These are phyloP conservation scores for Phthorimaea operculella DNA, from an alignment of 1,140 invertebrate genomes.

Conservation along the genomic window DNA sequence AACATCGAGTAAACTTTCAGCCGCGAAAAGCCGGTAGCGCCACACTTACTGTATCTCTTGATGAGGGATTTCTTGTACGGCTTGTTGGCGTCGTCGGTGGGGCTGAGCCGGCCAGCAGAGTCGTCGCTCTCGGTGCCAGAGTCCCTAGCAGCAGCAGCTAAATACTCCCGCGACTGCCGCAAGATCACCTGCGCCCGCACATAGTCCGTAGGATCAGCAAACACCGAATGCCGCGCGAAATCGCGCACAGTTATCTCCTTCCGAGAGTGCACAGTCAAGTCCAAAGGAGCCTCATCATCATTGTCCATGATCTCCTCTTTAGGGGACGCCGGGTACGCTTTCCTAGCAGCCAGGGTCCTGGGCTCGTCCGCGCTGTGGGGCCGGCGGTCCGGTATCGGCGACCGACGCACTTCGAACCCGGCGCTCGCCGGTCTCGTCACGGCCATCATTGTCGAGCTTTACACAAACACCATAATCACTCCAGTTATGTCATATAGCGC, in stretches of 20 bases:
- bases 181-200: constrained; percentile 59
- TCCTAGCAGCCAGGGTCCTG: constrained; percentile 58
- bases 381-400: constrained; percentile 39
- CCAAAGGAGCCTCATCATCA: constrained; percentile 54
- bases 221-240: constrained; percentile 53
- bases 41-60: constrained; percentile 87
- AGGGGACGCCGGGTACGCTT: constrained; percentile 52
- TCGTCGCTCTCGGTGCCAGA: constrained; percentile 81
- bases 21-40: constrained; percentile 5
- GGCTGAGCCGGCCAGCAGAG: constrained; percentile 72
- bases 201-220: constrained; percentile 56
- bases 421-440: constrained; percentile 56
- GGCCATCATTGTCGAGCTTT: constrained; percentile 53
- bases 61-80: constrained; percentile 91
- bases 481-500: constrained; percentile 60
- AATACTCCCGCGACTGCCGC: constrained; percentile 70
- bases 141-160: constrained; percentile 68
- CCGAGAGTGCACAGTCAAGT: constrained; percentile 68
- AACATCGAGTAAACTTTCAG: no score
- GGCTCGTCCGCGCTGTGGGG: constrained; percentile 51
- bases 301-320: constrained; percentile 33
- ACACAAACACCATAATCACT: constrained; percentile 56
- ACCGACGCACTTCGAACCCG: constrained; percentile 36
- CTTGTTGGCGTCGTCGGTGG: constrained; percentile 71
- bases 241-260: constrained; percentile 62